Percentiles rank a stretch among this genome's conserved stretches.
Conservation (phyloP, 2,797 vertebrate genomes). For the Pseudochirops cupreus region DNA sequence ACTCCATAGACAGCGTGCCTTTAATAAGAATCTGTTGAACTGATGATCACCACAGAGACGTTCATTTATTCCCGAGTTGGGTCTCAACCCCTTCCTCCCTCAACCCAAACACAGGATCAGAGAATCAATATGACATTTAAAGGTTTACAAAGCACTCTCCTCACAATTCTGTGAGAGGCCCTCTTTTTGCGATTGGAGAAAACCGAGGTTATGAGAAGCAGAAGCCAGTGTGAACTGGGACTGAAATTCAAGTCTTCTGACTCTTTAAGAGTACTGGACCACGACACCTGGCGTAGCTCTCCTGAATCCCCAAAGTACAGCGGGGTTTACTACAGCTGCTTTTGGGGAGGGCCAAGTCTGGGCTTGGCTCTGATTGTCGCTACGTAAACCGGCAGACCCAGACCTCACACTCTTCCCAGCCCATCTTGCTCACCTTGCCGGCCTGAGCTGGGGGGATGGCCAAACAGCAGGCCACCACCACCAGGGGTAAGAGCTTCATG, state of each 20-base stretch:
- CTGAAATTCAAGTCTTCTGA: not conserved
- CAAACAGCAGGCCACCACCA: slow-evolving; percentile 75
- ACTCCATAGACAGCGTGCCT: not conserved
- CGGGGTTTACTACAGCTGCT: not conserved
- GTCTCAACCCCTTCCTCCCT: not conserved
- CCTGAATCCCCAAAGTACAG: not conserved
- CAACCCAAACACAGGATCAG: not conserved
- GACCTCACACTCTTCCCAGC: not conserved
- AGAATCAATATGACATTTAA: not conserved
- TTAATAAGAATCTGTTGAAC: not conserved
- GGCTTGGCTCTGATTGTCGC: not conserved
- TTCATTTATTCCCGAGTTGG: not conserved
- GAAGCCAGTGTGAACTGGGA: not conserved
- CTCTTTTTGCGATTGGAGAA: not conserved
- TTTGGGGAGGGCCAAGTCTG: not conserved
- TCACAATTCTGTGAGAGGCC: not conserved
- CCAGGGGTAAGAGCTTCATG: slow-evolving; percentile 74
- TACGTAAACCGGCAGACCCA: not conserved
- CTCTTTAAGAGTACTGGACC: not conserved
- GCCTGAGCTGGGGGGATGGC: slow-evolving; percentile 76
- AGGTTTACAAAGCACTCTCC: not conserved
- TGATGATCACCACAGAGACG: not conserved
- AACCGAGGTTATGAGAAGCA: not conserved
- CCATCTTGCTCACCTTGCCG: slow-evolving; percentile 81
- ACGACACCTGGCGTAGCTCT: not conserved